A percentile compares a stretch with the other conserved stretches of the same genome.
These are phyloP conservation scores for Ophion slaviceki DNA, from an alignment of 2,888 invertebrate species.

Conservation along the genomic window DNA sequence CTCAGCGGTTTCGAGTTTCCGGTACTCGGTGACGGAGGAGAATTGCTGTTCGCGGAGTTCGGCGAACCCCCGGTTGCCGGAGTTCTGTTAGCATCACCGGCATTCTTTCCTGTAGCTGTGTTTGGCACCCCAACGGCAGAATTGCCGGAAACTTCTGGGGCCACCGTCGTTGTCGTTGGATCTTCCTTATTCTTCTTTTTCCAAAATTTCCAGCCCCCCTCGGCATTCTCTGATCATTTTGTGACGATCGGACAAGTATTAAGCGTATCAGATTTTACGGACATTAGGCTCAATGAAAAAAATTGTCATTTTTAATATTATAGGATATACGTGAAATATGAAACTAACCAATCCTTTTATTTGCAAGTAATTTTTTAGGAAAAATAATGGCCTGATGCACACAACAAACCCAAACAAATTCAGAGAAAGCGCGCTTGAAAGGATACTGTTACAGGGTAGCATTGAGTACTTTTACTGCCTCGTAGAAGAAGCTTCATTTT, in stretches of 20 bases:
- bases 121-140: not conserved
- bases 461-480: too few relatives aligned
- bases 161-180: slow-evolving; percentile 66
- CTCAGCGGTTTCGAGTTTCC: slow-evolving; percentile 31
- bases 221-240: slow-evolving; percentile 66
- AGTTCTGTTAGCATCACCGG: slow-evolving; percentile 45
- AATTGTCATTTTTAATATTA: not conserved
- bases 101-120: not conserved
- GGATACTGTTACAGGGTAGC: too few relatives aligned
- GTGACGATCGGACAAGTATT: not conserved
- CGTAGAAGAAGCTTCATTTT: too few relatives aligned
- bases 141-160: slow-evolving; percentile 38
- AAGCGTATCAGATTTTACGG: not conserved
- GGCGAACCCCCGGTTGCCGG: slow-evolving; percentile 15
- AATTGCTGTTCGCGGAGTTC: slow-evolving; percentile 6
- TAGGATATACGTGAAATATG: not conserved
- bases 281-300: not conserved
- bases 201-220: slow-evolving; percentile 81
- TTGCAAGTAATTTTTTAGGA: not conserved
- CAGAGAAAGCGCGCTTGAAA: not conserved
- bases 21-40: slow-evolving; percentile 7
- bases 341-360: not conserved
- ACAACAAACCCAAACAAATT: too few relatives aligned
- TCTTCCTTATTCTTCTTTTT: slow-evolving; percentile 73
- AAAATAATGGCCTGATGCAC: not conserved